Percentiles rank a stretch among this genome's conserved stretches.
Conservation (phyloP, 1,140 invertebrate genomes). For the Cydia strobilella region DNA sequence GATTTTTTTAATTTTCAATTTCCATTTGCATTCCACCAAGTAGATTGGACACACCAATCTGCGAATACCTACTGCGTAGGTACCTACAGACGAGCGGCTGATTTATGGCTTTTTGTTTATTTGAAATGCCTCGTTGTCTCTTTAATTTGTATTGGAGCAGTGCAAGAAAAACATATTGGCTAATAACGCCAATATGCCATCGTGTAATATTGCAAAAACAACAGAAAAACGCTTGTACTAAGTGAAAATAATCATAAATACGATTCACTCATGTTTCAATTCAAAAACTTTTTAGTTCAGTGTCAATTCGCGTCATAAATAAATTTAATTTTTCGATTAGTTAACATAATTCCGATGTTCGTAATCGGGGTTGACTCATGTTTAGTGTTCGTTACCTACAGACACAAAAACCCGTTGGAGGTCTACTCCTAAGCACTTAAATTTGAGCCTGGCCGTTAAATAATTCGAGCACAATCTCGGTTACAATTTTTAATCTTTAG, state of each 20-base stretch:
- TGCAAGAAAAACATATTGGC: constrained; percentile 15
- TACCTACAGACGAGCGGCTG: constrained; percentile 34
- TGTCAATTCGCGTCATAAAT: not conserved
- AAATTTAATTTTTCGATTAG: not conserved
- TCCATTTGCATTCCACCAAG: constrained; percentile 75
- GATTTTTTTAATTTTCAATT: constrained; percentile 79
- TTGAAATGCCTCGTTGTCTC: constrained; percentile 29
- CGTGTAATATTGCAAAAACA: not conserved
- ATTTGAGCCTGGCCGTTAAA: constrained; percentile 14
- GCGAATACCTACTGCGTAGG: constrained; percentile 41
- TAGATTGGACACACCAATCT: constrained; percentile 43
- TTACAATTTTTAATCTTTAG: constrained; percentile 45
- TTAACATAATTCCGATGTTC: not conserved
- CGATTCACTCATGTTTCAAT: not conserved
- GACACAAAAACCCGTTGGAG: constrained; percentile 8
- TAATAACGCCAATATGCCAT: too few species aligned
- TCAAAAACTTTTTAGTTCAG: not conserved
- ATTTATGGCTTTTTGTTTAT: constrained; percentile 44
- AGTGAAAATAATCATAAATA: not conserved
- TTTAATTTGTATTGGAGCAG: constrained; percentile 35
- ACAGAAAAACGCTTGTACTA: not conserved
- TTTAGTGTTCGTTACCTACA: not conserved
- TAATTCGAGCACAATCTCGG: constrained; percentile 38
- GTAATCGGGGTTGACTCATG: not conserved
- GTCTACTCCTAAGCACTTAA: not conserved